Base-by-base conservation (phyloP, 2,888 invertebrate genomes). In the Pyrgus malvae region DNA sequence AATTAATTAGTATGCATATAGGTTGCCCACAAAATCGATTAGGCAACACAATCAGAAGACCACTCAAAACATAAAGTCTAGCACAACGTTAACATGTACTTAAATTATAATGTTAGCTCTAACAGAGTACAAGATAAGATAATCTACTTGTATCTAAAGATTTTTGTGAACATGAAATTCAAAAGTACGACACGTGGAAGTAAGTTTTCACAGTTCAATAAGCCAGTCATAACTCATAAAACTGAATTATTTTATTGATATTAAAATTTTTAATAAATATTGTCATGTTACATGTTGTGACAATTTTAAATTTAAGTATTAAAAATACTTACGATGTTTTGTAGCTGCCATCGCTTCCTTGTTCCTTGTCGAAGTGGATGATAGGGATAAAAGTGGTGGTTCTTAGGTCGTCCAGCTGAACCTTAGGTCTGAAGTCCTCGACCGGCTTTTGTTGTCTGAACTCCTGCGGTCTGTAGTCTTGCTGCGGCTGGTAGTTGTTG, bases 341-440 rank as follows among this genome's bases (percentile, higher is more conserved):
- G 80, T 96, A 96, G 72, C 95, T 95, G 69, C 96, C 96, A 82
- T 95, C 96, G 62, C 93, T 93, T 61, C 94, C 95, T 74, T 96
- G 96, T 75, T 95, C 95, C 74, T 96, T 96, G 72, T 95, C 95
- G 78, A 95, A 96, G 64, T 93, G 91, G 58, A 96, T 92, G 73
- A 96, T 96, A 12, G 96, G 96, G 66, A 96, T 94, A 78, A 88
- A 93, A n/a, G 95, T 96, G 58, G 95, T 94, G 12, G 93, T 92
- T 35, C n/a, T n/a, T n/a, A n/a, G n/a, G n/a, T n/a, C n/a, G n/a
- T 92, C 92, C 50, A 85, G 63, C 16, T 78, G 74, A n/a, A 79
- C 78, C 71, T 83, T 80, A 17, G 88, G 81, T 63, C 87, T 83
- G 76, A 89, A 86, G 62, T 91, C 90, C 0, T 89, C 87, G 14